Percentiles rank a stretch among this genome's conserved stretches.
phyloP scores from a whole-genome alignment of 2,113 vertebrate species.

The Grus americana region DNA sequence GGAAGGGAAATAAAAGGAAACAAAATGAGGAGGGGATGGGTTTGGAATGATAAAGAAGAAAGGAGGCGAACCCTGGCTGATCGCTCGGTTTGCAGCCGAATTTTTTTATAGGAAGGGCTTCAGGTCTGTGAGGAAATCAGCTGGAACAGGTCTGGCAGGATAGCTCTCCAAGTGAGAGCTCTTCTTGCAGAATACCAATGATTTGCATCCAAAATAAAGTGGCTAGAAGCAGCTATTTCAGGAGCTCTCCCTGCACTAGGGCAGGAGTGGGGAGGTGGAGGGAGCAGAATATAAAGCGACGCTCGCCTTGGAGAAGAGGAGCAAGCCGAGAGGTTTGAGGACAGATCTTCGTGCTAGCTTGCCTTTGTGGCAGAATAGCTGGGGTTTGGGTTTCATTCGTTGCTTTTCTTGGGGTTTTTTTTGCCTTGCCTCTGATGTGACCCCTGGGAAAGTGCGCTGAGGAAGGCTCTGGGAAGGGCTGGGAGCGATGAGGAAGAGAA shows the following conservation, averaged over 20 bases:
- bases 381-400: not conserved
- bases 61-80: not conserved
- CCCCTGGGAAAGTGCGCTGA: not conserved
- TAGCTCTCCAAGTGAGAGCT: slow-evolving; percentile 17
- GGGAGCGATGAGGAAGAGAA: not conserved
- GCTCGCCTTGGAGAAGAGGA: not conserved
- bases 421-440: not conserved
- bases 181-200: slow-evolving; percentile 5
- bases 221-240: slow-evolving; percentile 5
- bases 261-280: not conserved
- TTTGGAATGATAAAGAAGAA: not conserved
- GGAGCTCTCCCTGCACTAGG: not conserved
- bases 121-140: not conserved
- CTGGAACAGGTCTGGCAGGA: slow-evolving; percentile 38
- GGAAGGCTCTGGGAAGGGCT: not conserved
- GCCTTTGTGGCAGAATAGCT: not conserved
- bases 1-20: slow-evolving; percentile 12
- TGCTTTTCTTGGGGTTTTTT: not conserved
- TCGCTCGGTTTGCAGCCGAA: not conserved
- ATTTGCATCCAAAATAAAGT: not conserved
- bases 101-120: slow-evolving; percentile 20
- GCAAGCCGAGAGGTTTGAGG: not conserved
- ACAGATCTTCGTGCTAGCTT: not conserved
- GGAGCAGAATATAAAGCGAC: not conserved
- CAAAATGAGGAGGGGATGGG: not conserved